Percentiles rank a stretch among this genome's conserved stretches.
Evolutionary conservation across 1,140 invertebrate genomes (phyloP).

Genomic region (Procambarus clarkii): DNA sequence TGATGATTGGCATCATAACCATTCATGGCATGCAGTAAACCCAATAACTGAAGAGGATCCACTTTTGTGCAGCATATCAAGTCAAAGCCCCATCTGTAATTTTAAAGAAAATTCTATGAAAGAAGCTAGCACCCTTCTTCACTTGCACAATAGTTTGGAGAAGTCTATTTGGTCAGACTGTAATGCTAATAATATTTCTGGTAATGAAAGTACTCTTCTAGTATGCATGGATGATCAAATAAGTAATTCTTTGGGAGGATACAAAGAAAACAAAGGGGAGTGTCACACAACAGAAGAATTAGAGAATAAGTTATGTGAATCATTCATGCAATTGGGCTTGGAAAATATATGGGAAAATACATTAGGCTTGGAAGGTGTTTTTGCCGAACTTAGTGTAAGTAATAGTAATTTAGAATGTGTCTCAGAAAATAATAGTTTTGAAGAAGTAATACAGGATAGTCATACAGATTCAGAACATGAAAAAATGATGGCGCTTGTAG

Average conservation of each 20-base stretch:
- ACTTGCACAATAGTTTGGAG: conserved; percentile 46
- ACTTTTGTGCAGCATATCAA: conserved; percentile 43
- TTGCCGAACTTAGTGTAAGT: conserved; percentile 48
- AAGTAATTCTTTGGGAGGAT: not conserved
- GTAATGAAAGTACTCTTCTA: conserved; percentile 37
- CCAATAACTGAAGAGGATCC: conserved; percentile 24
- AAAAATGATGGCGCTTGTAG: conserved; percentile 58
- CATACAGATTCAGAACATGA: conserved; percentile 62
- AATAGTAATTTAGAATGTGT: conserved; percentile 52
- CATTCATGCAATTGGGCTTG: conserved; percentile 66
- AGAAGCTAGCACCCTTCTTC: conserved; percentile 31
- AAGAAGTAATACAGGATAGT: conserved; percentile 18
- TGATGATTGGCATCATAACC: conserved; percentile 46
- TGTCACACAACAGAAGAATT: conserved; percentile 35
- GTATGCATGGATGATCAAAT: conserved; percentile 32
- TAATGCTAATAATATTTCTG: conserved; percentile 70
- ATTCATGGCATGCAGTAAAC: conserved; percentile 26
- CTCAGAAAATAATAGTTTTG: conserved; percentile 49
- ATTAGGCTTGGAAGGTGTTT: conserved; percentile 47
- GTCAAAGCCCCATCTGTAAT: conserved; percentile 34
- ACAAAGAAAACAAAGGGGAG: conserved; percentile 8
- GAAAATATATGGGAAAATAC: conserved; percentile 70
- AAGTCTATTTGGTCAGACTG: conserved; percentile 71
- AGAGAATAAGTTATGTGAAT: conserved; percentile 64
- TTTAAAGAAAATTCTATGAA: conserved; percentile 28